Conservation (phyloP, 2,113 vertebrate species). For the Calyptommatus sinebrachiatus region DNA sequence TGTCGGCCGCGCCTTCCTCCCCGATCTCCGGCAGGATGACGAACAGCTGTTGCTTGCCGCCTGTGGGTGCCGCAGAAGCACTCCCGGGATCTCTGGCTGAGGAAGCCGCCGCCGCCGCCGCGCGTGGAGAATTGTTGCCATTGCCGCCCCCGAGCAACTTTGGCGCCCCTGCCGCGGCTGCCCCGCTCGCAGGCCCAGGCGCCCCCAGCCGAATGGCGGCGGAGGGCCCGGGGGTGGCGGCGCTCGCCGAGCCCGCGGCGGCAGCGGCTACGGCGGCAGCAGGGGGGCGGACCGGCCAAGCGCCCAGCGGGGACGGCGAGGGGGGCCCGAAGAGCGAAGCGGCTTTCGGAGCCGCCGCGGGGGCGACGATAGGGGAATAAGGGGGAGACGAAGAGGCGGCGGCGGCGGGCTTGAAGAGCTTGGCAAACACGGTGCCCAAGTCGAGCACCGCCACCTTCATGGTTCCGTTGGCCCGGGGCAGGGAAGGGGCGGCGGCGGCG, state of each 20-base stretch:
- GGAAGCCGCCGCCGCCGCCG: background rate
- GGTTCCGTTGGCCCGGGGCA: background rate
- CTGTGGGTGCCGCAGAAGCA: background rate
- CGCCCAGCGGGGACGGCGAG: constrained; percentile 16
- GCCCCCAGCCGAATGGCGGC: background rate
- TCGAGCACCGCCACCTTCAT: constrained; percentile 67
- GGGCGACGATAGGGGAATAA: background rate
- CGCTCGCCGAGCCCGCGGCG: background rate
- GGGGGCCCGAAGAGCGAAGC: constrained; percentile 9
- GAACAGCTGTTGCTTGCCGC: constrained; percentile 30
- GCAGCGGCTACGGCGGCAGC: background rate
- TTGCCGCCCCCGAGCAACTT: background rate
- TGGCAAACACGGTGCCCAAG: constrained; percentile 57
- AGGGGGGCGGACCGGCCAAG: constrained; percentile 11
- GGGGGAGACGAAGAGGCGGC: background rate
- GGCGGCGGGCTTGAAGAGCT: constrained; percentile 59
- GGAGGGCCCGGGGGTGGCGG: background rate
- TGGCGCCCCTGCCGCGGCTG: background rate
- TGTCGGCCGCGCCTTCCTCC: constrained; percentile 57
- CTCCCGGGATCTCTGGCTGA: constrained; percentile 19
- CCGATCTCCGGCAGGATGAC: constrained; percentile 65
- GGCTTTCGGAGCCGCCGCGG: background rate
- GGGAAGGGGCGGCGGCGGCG: too few relatives aligned
- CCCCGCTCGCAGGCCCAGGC: background rate
- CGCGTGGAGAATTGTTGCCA: background rate